Evolutionary conservation across 2,888 invertebrate species (phyloP).

Genomic region (Scotopteryx bipunctaria): DNA sequence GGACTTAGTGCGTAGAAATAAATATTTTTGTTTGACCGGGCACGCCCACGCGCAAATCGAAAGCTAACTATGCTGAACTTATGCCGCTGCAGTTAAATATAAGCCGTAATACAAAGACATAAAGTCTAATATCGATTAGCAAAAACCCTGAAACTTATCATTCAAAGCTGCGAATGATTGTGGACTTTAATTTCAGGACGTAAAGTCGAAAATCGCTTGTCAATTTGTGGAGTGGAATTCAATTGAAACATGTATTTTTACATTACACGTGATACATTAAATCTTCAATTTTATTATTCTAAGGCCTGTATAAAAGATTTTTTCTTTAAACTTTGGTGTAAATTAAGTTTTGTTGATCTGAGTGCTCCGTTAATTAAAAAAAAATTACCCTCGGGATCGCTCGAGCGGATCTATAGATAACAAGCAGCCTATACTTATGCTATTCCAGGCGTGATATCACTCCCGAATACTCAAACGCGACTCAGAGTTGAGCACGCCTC

Average conservation of each 20-base stretch:
- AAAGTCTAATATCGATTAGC: neutral
- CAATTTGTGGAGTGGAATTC: neutral
- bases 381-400: no score
- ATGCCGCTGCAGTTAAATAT: neutral
- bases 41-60: conserved; percentile 13
- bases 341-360: neutral
- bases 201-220: conserved; percentile 18
- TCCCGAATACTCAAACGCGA: no score
- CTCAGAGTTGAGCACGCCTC: no score
- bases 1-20: neutral
- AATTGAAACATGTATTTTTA: conserved; percentile 14
- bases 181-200: conserved; percentile 1
- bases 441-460: no score
- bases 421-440: no score
- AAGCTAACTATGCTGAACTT: conserved; percentile 5
- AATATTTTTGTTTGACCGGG: conserved; percentile 14
- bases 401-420: no score
- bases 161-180: neutral
- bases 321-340: conserved; percentile 3
- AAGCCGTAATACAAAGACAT: neutral
- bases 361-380: no score
- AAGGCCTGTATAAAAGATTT: neutral
- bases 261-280: conserved; percentile 1
- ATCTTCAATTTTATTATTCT: conserved; percentile 11
- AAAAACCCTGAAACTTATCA: neutral